Base-by-base conservation (phyloP, 2,888 invertebrate genomes). In the Tiphia femorata region DNA sequence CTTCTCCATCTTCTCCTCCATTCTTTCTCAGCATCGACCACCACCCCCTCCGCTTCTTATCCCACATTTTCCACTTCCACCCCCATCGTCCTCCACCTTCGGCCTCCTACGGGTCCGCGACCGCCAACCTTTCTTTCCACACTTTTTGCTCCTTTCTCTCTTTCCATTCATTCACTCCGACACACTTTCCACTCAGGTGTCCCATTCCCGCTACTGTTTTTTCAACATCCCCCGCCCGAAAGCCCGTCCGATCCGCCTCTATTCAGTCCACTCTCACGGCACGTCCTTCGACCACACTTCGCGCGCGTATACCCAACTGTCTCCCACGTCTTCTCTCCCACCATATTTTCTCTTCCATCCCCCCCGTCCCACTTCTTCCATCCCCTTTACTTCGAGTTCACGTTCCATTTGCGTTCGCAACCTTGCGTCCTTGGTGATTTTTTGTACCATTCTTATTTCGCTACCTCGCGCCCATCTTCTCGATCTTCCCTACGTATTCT, bases 211-310 rank as follows among this genome's bases (percentile, higher is more conserved):
- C 43, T 43, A 16, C 33, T 27, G n/a, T 20, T 19, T 48, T 23
- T 16, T 19, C 41, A 23, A 25, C 16, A 40, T 17, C 12, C 30
- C 40, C n/a, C n/a, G n/a, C n/a, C n/a, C n/a, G n/a, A n/a, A n/a
- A n/a, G n/a, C n/a, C 27, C 37, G 21, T 16, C 48, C 49, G 20
- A 10, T 27, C 47, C 49, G 21, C 49, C 40, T 49, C 50, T 19
- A 44, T 46, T 46, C 40, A 49, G 33, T 50, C 23, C 30, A 29
- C 50, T 50, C 27, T 25, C 49, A 21, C 40, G 33, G 16, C 17
- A 12, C 55, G 21, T 59, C 49, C 57, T 61, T 57, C 67, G 49
- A 52, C 49, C 62, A n/a, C n/a, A n/a, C n/a, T n/a, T n/a, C n/a
- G n/a, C n/a, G n/a, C n/a, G n/a, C n/a, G n/a, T n/a, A 37, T 19